A percentile compares a stretch with the other conserved stretches of the same genome.
Conservation (phyloP, 2,888 invertebrate species). For the Chymomyza amoena region DNA sequence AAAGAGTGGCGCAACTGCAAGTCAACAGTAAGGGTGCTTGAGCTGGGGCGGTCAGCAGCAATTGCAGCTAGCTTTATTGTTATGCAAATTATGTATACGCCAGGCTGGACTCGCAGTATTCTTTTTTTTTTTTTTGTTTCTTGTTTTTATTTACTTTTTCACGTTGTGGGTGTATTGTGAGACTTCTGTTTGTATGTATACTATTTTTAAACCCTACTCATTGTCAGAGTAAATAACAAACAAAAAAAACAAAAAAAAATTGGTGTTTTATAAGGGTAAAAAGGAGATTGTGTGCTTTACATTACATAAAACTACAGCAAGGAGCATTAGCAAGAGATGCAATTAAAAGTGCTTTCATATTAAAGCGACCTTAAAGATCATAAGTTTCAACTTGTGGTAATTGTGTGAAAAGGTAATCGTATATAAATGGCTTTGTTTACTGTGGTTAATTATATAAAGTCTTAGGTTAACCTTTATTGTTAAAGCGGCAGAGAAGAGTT, state of each 20-base stretch:
- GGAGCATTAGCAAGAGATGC: too few species aligned
- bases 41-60: neutral
- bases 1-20: neutral
- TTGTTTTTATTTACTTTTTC: conserved; percentile 15
- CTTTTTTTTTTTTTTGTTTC: conserved; percentile 12
- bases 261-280: neutral
- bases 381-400: too few species aligned
- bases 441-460: too few species aligned
- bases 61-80: conserved; percentile 49
- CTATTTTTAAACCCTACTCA: conserved; percentile 25
- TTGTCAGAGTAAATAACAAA: conserved; percentile 24
- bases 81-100: conserved; percentile 67
- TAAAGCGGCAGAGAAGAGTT: too few species aligned
- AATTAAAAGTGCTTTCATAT: too few species aligned
- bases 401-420: too few species aligned
- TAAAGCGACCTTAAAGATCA: too few species aligned
- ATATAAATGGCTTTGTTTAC: too few species aligned
- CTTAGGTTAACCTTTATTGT: too few species aligned
- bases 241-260: neutral
- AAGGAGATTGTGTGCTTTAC: too few species aligned
- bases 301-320: too few species aligned
- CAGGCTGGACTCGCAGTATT: conserved; percentile 28
- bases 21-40: neutral
- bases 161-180: conserved; percentile 12
- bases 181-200: conserved; percentile 13